Evolutionary conservation across 2,888 invertebrate species (phyloP).

Genomic region (Acronicta psi): DNA sequence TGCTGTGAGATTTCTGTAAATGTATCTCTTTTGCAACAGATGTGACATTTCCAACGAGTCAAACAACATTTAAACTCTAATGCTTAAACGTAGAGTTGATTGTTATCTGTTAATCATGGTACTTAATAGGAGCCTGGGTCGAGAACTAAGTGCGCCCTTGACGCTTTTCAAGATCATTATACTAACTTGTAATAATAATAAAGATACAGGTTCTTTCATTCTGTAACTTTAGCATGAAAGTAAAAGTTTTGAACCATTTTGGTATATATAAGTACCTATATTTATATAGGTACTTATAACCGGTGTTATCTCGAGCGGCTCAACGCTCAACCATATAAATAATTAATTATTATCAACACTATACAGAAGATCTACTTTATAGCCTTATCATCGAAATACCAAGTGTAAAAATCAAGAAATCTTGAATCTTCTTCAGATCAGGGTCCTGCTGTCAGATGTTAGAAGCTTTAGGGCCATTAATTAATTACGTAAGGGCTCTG

Average conservation of each 20-base stretch:
- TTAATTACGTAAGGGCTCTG: no score
- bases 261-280: no score
- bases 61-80: constrained; percentile 3
- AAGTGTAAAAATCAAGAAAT: no score
- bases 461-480: no score
- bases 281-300: no score
- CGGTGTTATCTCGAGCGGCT: no score
- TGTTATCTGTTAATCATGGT: background rate
- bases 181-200: constrained; percentile 20
- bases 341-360: no score
- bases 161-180: constrained; percentile 35
- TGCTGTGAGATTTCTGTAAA: background rate
- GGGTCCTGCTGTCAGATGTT: no score
- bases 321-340: no score
- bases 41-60: background rate
- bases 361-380: no score
- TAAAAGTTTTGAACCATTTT: constrained; percentile 10
- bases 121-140: constrained; percentile 1
- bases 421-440: no score
- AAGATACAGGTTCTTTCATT: constrained; percentile 18
- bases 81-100: background rate
- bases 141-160: constrained; percentile 34
- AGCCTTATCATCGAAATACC: no score
- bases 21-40: background rate
- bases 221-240: constrained; percentile 4